phyloP scores from a whole-genome alignment of 2,888 invertebrate species.

The Synanthedon myopaeformis region DNA sequence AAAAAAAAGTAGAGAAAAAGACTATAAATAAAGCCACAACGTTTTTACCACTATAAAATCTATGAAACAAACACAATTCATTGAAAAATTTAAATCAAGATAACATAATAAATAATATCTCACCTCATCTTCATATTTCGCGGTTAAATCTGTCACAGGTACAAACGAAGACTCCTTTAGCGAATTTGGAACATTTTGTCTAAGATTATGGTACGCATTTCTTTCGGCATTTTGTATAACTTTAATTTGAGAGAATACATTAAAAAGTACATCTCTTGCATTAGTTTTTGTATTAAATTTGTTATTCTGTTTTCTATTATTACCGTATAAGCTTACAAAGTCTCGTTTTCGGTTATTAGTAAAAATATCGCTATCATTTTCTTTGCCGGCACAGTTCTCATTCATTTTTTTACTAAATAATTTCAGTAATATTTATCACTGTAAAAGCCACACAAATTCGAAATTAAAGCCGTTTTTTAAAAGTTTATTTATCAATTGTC shows the following conservation, averaged over 20 bases:
- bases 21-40: too few relatives aligned
- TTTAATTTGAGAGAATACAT: constrained; percentile 37
- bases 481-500: too few relatives aligned
- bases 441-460: too few relatives aligned
- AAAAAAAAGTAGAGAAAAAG: too few relatives aligned
- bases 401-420: too few relatives aligned
- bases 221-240: constrained; percentile 39
- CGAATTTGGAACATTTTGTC: constrained; percentile 9
- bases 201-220: constrained; percentile 9
- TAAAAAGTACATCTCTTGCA: constrained; percentile 32
- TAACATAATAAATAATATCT: not conserved
- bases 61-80: too few relatives aligned
- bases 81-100: too few relatives aligned
- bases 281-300: constrained; percentile 4
- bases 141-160: constrained; percentile 25
- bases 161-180: constrained; percentile 23
- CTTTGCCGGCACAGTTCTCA: not conserved
- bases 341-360: not conserved
- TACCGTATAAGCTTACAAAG: not conserved
- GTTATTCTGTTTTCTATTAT: not conserved
- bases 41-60: too few relatives aligned
- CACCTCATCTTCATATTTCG: constrained; percentile 21
- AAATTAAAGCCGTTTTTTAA: too few relatives aligned
- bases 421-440: too few relatives aligned
- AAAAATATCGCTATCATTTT: not conserved